Percentiles rank a stretch among this genome's conserved stretches.
Evolutionary conservation across 2,113 vertebrate species (phyloP).

Genomic region (Pluvialis apricaria): DNA sequence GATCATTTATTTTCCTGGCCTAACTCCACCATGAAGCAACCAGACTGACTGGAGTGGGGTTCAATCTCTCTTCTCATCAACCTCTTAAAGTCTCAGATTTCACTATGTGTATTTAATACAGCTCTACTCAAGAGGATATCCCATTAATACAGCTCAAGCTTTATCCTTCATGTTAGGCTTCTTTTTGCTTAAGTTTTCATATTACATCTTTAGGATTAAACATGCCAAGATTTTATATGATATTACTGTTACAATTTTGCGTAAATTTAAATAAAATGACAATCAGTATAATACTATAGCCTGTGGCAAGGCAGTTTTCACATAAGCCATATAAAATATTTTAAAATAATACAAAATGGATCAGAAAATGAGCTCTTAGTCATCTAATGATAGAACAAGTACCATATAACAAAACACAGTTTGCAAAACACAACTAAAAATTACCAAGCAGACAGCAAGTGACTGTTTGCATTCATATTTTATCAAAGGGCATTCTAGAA

Average conservation of each 20-base stretch:
- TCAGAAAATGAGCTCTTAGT: neutral
- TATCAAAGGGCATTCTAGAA: neutral
- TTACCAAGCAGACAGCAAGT: neutral
- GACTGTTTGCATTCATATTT: neutral
- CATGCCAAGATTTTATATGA: neutral
- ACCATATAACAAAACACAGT: neutral
- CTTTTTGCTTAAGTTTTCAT: neutral
- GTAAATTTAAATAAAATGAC: conserved; percentile 10
- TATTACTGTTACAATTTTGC: neutral
- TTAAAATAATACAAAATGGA: neutral
- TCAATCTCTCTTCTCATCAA: neutral
- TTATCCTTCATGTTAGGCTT: neutral
- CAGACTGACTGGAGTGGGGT: neutral
- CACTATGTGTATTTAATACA: neutral
- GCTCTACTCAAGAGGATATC: neutral
- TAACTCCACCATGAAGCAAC: neutral
- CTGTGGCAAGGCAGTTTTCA: neutral
- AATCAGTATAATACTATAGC: neutral
- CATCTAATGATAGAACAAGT: neutral
- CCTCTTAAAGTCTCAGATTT: neutral
- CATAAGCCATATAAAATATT: neutral
- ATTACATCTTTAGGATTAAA: neutral
- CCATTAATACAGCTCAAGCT: neutral
- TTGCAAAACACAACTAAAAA: neutral
- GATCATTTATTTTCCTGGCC: neutral